Evolutionary conservation across 2,797 vertebrate genomes (phyloP), one percentile per base, ranked within the genome.

Genomic region (Heteromormyrus szaboi): DNA sequence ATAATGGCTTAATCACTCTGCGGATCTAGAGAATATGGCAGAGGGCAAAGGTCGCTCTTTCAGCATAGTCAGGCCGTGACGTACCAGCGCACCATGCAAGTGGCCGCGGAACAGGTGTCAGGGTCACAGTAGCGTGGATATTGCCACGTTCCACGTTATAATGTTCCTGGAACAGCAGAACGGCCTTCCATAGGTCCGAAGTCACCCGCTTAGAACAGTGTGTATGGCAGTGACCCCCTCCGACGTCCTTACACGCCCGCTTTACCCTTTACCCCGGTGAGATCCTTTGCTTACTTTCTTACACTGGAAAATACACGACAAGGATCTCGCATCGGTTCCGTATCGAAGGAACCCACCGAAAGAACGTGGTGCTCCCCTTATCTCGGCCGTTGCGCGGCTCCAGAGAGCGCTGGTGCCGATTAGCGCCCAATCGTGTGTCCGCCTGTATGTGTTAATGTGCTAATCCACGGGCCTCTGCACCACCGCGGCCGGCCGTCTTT

Each of bases 381-480:
- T 11, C 11, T 83, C 1, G 0, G 11, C 29, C 22, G 0, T 29
- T 3, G 54, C 11, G 9, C 7, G 4, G 9, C 56, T 65, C 81
- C 83, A 46, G 1, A 91, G 90, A 88, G 90, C 91, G 76, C 89
- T 87, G 91, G 89, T 91, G 91, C 90, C 89, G 90, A 92, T 92
- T 90, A 89, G 91, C 91, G 90, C 89, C 81, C 56, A 72, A 88
- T 91, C 87, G 51, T 72, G 29, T 62, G 68, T 88, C 87, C 88
- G 44, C 89, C 91, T 93, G 89, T 92, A 90, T 89, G 89, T 91
- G 89, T 91, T 94, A 95, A 94, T 93, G 92, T 94, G 94, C 88
- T 93, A 94, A 94, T 92, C 93, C 91, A 90, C 87, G 90, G 88
- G 83, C 91, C 92, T 90, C 90, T 91, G 89, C 90, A 92, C 91